phyloP scores from a whole-genome alignment of 2,113 vertebrate genomes.

The Ardeotis arabs region DNA sequence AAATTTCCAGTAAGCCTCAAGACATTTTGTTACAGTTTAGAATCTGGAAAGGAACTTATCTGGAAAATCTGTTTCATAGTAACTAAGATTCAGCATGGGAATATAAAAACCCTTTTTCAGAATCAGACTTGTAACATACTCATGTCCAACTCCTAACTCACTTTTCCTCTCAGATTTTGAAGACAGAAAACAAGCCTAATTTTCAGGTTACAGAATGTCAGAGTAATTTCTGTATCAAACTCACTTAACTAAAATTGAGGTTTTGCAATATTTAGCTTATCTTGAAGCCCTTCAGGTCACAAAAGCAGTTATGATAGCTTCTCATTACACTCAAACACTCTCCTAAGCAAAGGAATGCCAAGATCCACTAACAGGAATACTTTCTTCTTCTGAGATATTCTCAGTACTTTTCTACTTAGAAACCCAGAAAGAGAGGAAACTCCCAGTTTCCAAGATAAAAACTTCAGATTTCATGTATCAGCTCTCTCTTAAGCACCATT shows the following conservation, averaged over 20 bases:
- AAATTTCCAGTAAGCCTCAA: slow-evolving; percentile 3
- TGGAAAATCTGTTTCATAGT: neutral
- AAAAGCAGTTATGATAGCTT: neutral
- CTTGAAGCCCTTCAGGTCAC: neutral
- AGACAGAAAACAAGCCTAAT: neutral
- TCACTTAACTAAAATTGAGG: neutral
- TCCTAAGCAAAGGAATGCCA: neutral
- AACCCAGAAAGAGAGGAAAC: neutral
- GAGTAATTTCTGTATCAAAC: neutral
- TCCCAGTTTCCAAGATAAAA: neutral
- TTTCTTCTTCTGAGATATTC: neutral
- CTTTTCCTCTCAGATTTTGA: neutral
- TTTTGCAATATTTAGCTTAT: neutral
- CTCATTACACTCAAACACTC: neutral
- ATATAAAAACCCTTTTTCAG: neutral
- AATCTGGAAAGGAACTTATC: neutral
- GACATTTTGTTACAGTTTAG: neutral
- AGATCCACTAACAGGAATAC: neutral
- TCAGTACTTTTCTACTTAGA: neutral
- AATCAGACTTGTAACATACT: neutral
- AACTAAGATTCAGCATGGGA: neutral
- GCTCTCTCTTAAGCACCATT: neutral
- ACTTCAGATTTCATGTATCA: neutral
- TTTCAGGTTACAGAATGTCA: neutral
- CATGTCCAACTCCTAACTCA: neutral